phyloP scores from a whole-genome alignment of 37 sponge, comb jelly and placozoan species.

The Aplysina aerophoba region DNA sequence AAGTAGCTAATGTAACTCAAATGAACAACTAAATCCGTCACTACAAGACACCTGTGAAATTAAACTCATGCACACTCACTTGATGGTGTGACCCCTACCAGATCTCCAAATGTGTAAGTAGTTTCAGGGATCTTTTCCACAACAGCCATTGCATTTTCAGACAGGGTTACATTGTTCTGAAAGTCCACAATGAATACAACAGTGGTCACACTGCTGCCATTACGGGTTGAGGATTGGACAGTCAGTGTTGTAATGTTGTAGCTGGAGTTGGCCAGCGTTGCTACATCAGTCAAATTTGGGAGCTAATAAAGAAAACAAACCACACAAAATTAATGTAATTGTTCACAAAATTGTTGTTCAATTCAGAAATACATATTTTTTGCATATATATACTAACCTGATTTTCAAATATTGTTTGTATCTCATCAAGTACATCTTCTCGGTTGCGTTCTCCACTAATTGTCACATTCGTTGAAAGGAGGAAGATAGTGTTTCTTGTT shows the following conservation, averaged over 20 bases:
- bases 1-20: too few relatives aligned
- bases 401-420: not conserved
- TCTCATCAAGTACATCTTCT: not conserved
- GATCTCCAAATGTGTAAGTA: not conserved
- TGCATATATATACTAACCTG: too few relatives aligned
- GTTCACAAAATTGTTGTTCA: not conserved
- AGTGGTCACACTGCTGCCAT: not conserved
- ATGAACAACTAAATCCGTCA: too few relatives aligned
- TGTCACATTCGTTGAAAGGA: not conserved
- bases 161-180: not conserved
- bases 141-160: not conserved
- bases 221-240: not conserved
- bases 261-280: too few relatives aligned
- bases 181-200: slow-evolving; percentile 8
- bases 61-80: not conserved
- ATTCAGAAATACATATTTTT: too few relatives aligned
- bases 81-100: not conserved
- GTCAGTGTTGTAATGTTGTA: not conserved
- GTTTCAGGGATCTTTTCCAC: not conserved
- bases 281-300: too few relatives aligned
- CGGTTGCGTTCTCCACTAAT: not conserved
- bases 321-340: too few relatives aligned
- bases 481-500: not conserved
- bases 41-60: too few relatives aligned
- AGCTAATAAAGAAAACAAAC: too few relatives aligned